A percentile compares a stretch with the other conserved stretches of the same genome.
phyloP scores from a whole-genome alignment of 1,140 invertebrate genomes.

The Macrostomum lignano region DNA sequence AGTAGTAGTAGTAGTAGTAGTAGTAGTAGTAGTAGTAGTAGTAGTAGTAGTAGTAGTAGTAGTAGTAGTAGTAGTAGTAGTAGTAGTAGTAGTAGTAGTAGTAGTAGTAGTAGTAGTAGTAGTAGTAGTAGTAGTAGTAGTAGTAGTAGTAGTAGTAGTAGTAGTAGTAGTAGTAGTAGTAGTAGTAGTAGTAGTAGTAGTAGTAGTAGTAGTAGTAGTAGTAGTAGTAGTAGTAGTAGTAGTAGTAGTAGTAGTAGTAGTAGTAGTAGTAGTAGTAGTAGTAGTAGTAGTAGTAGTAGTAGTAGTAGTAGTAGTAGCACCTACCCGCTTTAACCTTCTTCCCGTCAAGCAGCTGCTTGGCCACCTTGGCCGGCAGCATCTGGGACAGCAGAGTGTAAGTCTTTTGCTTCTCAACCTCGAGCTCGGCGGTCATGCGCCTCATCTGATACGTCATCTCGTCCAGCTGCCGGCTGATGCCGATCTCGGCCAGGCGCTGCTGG shows the following conservation, averaged over 20 bases:
- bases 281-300: background rate
- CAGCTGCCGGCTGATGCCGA: no score
- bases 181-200: conserved; percentile 2
- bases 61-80: conserved; percentile 4
- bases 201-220: conserved; percentile 3
- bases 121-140: conserved; percentile 4
- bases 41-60: conserved; percentile 3
- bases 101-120: conserved; percentile 4
- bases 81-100: conserved; percentile 2
- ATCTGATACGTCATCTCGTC: no score
- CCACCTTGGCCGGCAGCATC: no score
- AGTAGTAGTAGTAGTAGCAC: background rate
- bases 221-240: conserved; percentile 2
- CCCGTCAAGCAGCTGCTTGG: no score
- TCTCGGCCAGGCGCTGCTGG: no score
- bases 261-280: background rate
- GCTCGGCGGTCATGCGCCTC: no score
- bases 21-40: conserved; percentile 6
- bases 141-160: conserved; percentile 2
- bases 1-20: conserved; percentile 6
- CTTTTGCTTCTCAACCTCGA: no score
- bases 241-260: background rate
- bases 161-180: conserved; percentile 2
- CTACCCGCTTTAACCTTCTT: no score
- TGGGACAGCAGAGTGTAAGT: no score